phyloP scores from a whole-genome alignment of 2,113 vertebrate species.

The Pomatorhinus ruficollis region DNA sequence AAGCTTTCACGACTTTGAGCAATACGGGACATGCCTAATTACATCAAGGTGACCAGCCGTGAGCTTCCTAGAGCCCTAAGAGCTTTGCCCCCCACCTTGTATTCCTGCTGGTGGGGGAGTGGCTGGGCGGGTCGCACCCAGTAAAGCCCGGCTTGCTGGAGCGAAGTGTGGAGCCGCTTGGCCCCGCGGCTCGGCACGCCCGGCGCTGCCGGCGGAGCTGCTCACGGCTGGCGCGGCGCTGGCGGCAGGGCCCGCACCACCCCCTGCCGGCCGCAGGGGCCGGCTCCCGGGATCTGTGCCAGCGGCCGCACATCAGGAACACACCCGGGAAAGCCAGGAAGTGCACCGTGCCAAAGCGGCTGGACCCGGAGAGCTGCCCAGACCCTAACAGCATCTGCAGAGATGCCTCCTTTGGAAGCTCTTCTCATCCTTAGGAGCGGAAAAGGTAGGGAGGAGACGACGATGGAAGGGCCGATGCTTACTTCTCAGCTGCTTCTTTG shows the following conservation, averaged over 20 bases:
- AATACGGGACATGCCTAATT: not conserved
- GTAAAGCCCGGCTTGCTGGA: rapidly evolving
- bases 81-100: not conserved
- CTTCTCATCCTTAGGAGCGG: not conserved
- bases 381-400: not conserved
- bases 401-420: not conserved
- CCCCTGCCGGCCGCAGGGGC: not conserved
- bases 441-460: not conserved
- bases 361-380: not conserved
- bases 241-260: not conserved
- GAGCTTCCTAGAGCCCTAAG: not conserved
- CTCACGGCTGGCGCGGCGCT: not conserved
- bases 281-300: not conserved
- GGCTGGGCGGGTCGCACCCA: rapidly evolving
- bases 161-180: rapidly evolving
- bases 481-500: not conserved
- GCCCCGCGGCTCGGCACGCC: rapidly evolving
- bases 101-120: rapidly evolving
- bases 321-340: not conserved
- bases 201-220: rapidly evolving
- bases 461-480: not conserved
- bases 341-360: not conserved
- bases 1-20: not conserved
- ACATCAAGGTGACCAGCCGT: not conserved
- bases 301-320: rapidly evolving